Evolutionary conservation across 1,140 invertebrate genomes (phyloP).

Genomic region (Heterodera schachtii): DNA sequence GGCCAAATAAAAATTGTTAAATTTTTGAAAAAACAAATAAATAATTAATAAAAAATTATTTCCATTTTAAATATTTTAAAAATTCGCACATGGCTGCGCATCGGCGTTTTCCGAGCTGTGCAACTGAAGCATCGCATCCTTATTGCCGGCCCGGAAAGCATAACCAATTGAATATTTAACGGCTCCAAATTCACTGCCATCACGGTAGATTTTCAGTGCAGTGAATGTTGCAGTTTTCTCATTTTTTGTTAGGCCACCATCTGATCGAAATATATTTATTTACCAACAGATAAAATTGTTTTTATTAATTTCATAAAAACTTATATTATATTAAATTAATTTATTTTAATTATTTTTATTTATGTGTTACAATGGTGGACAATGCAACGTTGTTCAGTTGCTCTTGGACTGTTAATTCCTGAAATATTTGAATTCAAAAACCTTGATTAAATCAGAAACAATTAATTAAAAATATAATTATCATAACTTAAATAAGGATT

Average conservation of each 20-base stretch:
- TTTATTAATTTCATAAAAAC: too few species aligned
- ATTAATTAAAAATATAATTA: too few species aligned
- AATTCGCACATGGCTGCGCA: conserved; percentile 62
- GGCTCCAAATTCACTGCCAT: conserved; percentile 63
- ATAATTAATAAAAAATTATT: too few species aligned
- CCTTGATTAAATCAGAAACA: background rate
- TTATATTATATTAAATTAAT: too few species aligned
- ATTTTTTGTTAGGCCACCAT: conserved; percentile 64
- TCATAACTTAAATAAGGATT: too few species aligned
- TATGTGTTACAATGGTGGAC: conserved; percentile 62
- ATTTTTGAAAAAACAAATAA: too few species aligned
- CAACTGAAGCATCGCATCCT: conserved; percentile 65
- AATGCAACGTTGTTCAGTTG: conserved; percentile 64
- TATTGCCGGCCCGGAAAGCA: conserved; percentile 66
- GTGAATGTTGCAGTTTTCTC: conserved; percentile 66
- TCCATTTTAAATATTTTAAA: conserved; percentile 14
- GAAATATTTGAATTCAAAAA: conserved; percentile 11
- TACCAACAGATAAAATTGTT: too few species aligned
- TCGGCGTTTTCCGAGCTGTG: conserved; percentile 63
- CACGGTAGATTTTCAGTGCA: conserved; percentile 64
- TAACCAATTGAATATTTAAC: conserved; percentile 65
- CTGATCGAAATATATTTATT: too few species aligned
- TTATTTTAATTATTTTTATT: background rate
- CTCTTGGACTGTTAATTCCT: conserved; percentile 64
- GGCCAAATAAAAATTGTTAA: too few species aligned